A percentile compares a stretch with the other conserved stretches of the same genome.
These are phyloP conservation scores for Leptinotarsa texana DNA, from an alignment of 1,140 invertebrate species.

Conservation along the genomic window DNA sequence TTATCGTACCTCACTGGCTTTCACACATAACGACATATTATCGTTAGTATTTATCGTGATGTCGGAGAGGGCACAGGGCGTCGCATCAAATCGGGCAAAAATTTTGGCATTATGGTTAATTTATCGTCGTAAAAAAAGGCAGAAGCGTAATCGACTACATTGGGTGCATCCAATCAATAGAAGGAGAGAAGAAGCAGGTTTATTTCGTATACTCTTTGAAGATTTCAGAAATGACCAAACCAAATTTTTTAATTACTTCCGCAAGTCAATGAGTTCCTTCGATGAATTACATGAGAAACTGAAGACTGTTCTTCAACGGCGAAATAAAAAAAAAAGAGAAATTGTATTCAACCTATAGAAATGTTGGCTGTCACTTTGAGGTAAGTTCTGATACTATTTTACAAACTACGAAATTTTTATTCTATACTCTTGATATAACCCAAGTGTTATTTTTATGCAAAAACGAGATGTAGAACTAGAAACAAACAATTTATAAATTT, in stretches of 20 bases:
- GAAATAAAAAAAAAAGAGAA: not conserved
- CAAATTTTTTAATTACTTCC: constrained; percentile 25
- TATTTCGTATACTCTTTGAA: constrained; percentile 21
- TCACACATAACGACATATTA: not conserved
- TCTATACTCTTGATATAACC: constrained; percentile 1
- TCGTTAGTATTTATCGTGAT: not conserved
- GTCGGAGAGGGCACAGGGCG: constrained; percentile 6
- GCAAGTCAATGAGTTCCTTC: constrained; percentile 9
- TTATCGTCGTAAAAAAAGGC: constrained; percentile 19
- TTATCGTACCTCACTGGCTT: not conserved
- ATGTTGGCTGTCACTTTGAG: not conserved
- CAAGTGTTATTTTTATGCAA: not conserved
- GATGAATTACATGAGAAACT: constrained; percentile 11
- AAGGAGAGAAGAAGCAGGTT: constrained; percentile 20
- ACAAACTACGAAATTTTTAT: constrained; percentile 4
- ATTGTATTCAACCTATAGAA: not conserved
- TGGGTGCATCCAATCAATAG: constrained; percentile 27
- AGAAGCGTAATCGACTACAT: constrained; percentile 10
- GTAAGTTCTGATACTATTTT: constrained; percentile 3
- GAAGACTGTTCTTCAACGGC: not conserved
- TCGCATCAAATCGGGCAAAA: not conserved
- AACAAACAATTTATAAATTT: not conserved
- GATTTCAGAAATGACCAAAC: constrained; percentile 16
- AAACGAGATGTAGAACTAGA: constrained; percentile 1
- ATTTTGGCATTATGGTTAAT: constrained; percentile 10